These are phyloP conservation scores for Sebastes ruberrimus DNA, from an alignment of 2,797 vertebrate species.

Conservation along the genomic window DNA sequence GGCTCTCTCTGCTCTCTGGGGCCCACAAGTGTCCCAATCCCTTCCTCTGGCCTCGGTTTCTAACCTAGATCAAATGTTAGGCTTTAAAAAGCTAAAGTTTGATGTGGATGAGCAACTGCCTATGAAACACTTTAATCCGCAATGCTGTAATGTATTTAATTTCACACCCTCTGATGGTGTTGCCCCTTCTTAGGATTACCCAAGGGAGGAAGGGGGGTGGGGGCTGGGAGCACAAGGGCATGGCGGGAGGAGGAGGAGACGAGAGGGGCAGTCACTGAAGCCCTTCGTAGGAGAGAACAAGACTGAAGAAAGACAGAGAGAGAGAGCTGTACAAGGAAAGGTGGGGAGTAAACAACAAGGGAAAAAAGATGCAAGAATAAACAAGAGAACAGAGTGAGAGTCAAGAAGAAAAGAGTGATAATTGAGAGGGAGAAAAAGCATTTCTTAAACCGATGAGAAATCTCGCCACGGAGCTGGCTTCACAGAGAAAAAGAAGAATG, in stretches of 20 bases:
- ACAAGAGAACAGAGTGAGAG: slow-evolving; percentile 10
- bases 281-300: slow-evolving; percentile 63
- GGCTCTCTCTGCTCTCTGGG: slow-evolving; percentile 47
- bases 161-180: slow-evolving; percentile 93
- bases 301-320: slow-evolving; percentile 29
- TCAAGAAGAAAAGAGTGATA: slow-evolving; percentile 21
- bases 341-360: not conserved
- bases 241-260: slow-evolving; percentile 33
- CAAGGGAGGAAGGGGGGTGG: slow-evolving; percentile 72
- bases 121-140: slow-evolving; percentile 93
- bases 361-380: slow-evolving; percentile 12
- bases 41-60: slow-evolving; percentile 82
- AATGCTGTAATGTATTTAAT: slow-evolving; percentile 96
- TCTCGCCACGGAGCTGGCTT: slow-evolving; percentile 56
- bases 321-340: slow-evolving; percentile 3
- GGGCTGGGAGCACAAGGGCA: slow-evolving; percentile 55
- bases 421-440: slow-evolving; percentile 29
- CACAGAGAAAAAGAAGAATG: slow-evolving; percentile 71
- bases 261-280: slow-evolving; percentile 77
- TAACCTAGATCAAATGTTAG: slow-evolving; percentile 93
- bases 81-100: slow-evolving; percentile 93
- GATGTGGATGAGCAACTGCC: slow-evolving; percentile 97
- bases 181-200: slow-evolving; percentile 90
- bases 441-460: slow-evolving; percentile 62
- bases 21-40: slow-evolving; percentile 80